These are phyloP conservation scores for Nasonia oneida DNA, from an alignment of 2,888 invertebrate genomes.

Conservation along the genomic window DNA sequence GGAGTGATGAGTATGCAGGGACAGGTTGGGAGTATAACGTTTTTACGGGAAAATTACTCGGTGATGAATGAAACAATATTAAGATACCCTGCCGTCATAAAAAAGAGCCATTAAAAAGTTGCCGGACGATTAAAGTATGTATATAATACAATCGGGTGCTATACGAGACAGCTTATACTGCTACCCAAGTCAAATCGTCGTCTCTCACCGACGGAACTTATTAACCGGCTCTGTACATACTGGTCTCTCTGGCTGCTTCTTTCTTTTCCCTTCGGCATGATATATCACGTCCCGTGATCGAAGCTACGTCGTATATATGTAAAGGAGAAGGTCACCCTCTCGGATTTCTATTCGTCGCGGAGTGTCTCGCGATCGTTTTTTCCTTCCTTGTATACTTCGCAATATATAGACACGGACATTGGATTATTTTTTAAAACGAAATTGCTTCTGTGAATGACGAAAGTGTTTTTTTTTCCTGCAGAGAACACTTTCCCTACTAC, in stretches of 20 bases:
- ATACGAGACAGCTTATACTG: background rate
- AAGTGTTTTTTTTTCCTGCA: conserved; percentile 75
- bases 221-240: background rate
- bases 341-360: background rate
- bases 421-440: too few species aligned
- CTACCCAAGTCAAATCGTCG: conserved; percentile 10
- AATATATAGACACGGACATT: too few species aligned
- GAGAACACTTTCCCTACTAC: conserved; percentile 93
- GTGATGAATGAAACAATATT: too few species aligned
- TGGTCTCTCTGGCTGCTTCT: background rate
- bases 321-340: conserved; percentile 17
- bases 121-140: background rate
- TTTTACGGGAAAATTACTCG: too few species aligned
- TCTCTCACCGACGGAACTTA: conserved; percentile 16
- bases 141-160: background rate
- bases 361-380: background rate
- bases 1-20: too few species aligned
- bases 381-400: too few species aligned
- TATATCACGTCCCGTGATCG: conserved; percentile 17
- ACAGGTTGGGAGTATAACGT: too few species aligned
- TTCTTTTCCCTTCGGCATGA: conserved; percentile 1
- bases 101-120: background rate
- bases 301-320: background rate
- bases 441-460: background rate
- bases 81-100: too few species aligned